Evolutionary conservation across 2,113 vertebrate genomes (phyloP).

Genomic region (Marcusenius ussheri): DNA sequence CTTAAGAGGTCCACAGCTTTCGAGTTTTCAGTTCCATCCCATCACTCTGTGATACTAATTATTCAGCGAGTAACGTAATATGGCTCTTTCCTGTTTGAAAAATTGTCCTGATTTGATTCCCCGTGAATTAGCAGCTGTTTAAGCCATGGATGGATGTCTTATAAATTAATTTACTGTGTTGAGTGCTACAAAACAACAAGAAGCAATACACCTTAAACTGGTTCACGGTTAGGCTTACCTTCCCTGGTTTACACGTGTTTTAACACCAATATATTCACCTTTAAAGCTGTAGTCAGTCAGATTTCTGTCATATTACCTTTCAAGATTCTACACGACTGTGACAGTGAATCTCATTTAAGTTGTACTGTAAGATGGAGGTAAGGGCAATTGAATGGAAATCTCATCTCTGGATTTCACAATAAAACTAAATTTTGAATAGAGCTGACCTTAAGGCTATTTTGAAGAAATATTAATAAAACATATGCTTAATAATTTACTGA

Average conservation of each 20-base stretch:
- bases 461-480: conserved; percentile 22
- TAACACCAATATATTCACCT: background rate
- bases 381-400: background rate
- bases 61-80: background rate
- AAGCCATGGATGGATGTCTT: background rate
- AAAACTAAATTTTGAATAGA: conserved; percentile 15
- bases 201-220: background rate
- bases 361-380: background rate
- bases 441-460: conserved; percentile 14
- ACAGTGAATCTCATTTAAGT: background rate
- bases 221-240: background rate
- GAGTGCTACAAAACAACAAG: background rate
- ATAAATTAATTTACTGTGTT: background rate
- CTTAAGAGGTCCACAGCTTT: background rate
- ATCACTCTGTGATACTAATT: background rate
- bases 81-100: background rate
- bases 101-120: background rate
- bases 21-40: background rate
- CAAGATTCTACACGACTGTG: background rate
- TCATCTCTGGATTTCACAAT: conserved; percentile 11
- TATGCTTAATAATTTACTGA: conserved; percentile 25
- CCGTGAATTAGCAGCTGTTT: background rate
- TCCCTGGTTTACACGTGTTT: background rate
- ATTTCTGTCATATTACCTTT: background rate
- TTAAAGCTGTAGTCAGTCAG: background rate